Conservation (phyloP, 2,113 vertebrate genomes). For the Apteryx mantelli region DNA sequence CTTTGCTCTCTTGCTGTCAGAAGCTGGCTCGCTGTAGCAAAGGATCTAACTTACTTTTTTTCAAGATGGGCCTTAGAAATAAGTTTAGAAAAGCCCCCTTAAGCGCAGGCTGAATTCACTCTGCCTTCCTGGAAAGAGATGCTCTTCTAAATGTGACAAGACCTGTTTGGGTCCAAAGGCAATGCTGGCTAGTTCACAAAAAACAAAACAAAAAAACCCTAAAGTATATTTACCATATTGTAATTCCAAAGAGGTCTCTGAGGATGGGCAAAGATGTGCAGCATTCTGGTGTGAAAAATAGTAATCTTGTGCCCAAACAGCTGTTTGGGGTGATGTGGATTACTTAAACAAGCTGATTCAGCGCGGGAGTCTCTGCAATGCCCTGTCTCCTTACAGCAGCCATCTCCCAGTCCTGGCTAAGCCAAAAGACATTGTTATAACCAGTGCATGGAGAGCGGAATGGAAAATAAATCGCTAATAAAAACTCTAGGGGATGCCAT, state of each 20-base stretch:
- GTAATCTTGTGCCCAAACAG: background rate
- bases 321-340: too few species aligned
- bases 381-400: background rate
- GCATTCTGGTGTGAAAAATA: background rate
- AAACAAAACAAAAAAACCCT: background rate
- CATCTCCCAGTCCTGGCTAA: background rate
- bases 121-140: background rate
- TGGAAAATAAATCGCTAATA: background rate
- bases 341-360: background rate
- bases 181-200: rapidly evolving
- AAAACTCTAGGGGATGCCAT: background rate
- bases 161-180: background rate
- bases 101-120: background rate
- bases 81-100: background rate
- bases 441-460: background rate
- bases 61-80: background rate
- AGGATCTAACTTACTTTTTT: background rate
- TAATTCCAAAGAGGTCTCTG: background rate
- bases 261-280: background rate
- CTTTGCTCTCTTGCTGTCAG: background rate
- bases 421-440: background rate
- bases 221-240: background rate
- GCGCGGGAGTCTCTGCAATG: background rate
- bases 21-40: background rate
- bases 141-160: background rate